Evolutionary conservation across 2,888 invertebrate species (phyloP), one percentile per base, ranked within the genome.

Genomic region (Drosophila greeni): DNA sequence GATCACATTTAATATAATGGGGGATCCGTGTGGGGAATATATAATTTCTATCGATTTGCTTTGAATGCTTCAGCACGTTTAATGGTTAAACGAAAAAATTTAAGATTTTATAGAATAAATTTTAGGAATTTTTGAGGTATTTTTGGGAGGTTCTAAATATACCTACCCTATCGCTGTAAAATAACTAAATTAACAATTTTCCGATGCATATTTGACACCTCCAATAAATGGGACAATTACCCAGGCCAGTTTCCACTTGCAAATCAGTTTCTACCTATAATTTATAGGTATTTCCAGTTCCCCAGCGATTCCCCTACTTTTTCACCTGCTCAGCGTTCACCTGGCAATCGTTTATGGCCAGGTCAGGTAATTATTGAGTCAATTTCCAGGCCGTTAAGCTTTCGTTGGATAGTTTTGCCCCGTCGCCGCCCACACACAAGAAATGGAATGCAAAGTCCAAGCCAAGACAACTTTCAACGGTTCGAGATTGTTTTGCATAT

Each of bases 401-500:
- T 58, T 45, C 69, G 49, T 45, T 66, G 49, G 31, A 43, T 66
- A 43, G 45, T 40, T 52, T 33, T 33, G 37, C 42, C 68, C 66
- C n/a, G 24, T 2, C 11, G 37, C 42, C 82, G 70, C 82, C 84
- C 79, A 79, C 77, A 60, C 51, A 9, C 0, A 8, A 16, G 29
- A 45, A 53, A 37, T 33, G 20, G 56, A 24, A 33, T 55, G 29
- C 45, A 45, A 45, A 45, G 29, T 14, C 45, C 45, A 55, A 20
- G 42, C 29, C 24, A 43, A 67, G 34, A 49, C 53, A 55, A 64
- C 43, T 64, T 75, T 56, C 34, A 48, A 31, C 34, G 34, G 45
- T 24, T 16, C 14, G 39, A 26, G 23, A n/a, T 54, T 45, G 47
- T 65, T 81, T 82, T 70, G 76, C 82, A 84, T 78, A 82, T 81